Percentiles rank a stretch among this genome's conserved stretches.
These are phyloP conservation scores for Stenichneumon culpator DNA, from an alignment of 2,888 invertebrate species.

Conservation along the genomic window DNA sequence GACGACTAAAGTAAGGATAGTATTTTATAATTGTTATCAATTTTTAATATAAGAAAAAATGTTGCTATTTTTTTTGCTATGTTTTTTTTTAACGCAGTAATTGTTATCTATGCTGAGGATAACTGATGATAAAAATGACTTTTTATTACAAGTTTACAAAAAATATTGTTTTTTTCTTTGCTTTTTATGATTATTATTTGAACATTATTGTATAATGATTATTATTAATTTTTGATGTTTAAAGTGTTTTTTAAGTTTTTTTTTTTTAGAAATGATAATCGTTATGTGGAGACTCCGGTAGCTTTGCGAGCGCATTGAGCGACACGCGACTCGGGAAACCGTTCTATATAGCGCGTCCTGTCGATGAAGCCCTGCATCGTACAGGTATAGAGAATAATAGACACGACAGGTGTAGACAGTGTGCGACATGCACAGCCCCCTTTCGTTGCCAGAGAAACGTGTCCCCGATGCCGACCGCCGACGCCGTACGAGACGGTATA, in stretches of 20 bases:
- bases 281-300: conserved; percentile 13
- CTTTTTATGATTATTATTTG: no score
- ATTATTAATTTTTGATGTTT: no score
- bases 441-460: conserved; percentile 61
- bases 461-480: conserved; percentile 5
- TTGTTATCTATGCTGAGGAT: no score
- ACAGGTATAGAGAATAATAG: conserved; percentile 34
- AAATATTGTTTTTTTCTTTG: neutral
- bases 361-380: conserved; percentile 30
- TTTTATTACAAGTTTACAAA: neutral
- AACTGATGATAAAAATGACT: no score
- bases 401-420: conserved; percentile 30
- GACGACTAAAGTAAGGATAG: neutral
- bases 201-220: no score
- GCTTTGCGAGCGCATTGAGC: conserved; percentile 10
- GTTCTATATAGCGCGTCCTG: conserved; percentile 24
- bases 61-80: neutral
- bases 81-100: neutral
- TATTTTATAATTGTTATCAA: neutral
- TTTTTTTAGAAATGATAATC: neutral
- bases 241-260: neutral
- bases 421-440: conserved; percentile 49
- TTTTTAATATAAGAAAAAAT: neutral
- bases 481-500: neutral
- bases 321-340: conserved; percentile 52